Conservation (phyloP, 2,113 vertebrate genomes). For the Stegostoma tigrinum region DNA sequence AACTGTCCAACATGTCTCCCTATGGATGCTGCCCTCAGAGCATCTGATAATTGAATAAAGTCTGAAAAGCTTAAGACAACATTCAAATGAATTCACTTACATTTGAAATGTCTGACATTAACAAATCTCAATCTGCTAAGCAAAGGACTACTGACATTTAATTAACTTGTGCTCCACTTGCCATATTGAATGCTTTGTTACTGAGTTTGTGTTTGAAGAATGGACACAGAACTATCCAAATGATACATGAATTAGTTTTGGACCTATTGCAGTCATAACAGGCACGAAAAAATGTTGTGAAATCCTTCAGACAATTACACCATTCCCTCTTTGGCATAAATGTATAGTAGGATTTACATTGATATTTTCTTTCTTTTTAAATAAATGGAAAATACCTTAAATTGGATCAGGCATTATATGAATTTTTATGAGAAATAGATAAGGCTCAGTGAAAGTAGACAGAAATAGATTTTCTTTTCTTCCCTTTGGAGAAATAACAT, state of each 20-base stretch:
- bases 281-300: neutral
- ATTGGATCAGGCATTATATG: neutral
- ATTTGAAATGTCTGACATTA: neutral
- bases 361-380: neutral
- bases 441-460: neutral
- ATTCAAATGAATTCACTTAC: neutral
- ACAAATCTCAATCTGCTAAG: neutral
- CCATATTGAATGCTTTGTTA: neutral
- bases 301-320: neutral
- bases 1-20: neutral
- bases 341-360: neutral
- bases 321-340: neutral
- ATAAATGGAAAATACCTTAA: neutral
- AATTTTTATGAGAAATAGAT: neutral
- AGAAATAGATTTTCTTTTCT: neutral
- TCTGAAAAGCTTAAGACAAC: neutral
- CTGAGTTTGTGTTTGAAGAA: neutral
- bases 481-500: neutral
- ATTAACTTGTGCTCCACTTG: too few species aligned
- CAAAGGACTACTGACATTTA: neutral
- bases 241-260: neutral
- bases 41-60: neutral
- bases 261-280: neutral
- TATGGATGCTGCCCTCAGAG: neutral
- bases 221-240: neutral